Conservation (phyloP, 2,888 invertebrate genomes). For the Gastracanthus pulcherrimus region DNA sequence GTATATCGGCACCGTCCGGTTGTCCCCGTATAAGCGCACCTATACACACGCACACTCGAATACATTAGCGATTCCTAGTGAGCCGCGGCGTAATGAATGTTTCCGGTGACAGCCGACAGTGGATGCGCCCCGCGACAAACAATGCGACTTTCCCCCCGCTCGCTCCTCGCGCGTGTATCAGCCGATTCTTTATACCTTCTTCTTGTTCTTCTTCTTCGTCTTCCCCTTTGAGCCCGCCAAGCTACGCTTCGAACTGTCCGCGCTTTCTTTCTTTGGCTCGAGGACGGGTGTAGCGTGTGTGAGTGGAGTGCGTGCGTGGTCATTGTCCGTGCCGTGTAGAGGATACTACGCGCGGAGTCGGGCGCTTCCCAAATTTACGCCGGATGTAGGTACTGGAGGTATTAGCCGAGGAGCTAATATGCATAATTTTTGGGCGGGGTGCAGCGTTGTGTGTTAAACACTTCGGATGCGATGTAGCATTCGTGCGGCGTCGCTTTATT, state of each 20-base stretch:
- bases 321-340: no score
- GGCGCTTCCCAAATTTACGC: conserved; percentile 44
- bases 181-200: neutral
- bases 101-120: conserved; percentile 73
- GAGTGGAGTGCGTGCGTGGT: neutral
- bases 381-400: conserved; percentile 38
- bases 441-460: conserved; percentile 12
- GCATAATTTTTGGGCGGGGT: conserved; percentile 40
- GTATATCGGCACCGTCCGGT: conserved; percentile 12
- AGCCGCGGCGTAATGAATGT: conserved; percentile 73
- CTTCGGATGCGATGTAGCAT: neutral
- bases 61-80: conserved; percentile 73
- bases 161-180: conserved; percentile 34
- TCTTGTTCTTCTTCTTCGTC: neutral
- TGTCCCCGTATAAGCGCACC: conserved; percentile 50
- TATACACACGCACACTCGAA: conserved; percentile 62
- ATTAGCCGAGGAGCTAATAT: conserved; percentile 11
- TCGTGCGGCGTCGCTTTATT: neutral
- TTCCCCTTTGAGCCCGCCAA: neutral
- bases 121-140: conserved; percentile 71
- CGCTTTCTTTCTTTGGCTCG: neutral
- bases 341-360: neutral
- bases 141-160: conserved; percentile 66
- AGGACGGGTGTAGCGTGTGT: neutral
- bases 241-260: neutral